Base-by-base conservation (phyloP, 2,888 invertebrate genomes). In the Macaria liturata region DNA sequence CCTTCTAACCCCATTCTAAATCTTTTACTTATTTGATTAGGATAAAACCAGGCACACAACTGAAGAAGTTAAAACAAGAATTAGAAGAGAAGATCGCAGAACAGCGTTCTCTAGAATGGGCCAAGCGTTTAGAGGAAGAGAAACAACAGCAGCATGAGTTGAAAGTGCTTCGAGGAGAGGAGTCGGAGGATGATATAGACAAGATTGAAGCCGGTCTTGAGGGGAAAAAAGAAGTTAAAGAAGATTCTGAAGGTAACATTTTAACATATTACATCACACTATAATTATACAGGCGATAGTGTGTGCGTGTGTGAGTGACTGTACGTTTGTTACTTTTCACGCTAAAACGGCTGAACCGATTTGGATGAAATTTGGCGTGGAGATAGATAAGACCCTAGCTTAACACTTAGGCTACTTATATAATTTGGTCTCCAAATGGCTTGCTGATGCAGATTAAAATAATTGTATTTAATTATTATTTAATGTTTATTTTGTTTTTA, bases 1-100 rank as follows among this genome's bases (percentile, higher is more conserved):
- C n/a, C n/a, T n/a, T n/a, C n/a, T n/a, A n/a, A n/a, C n/a, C n/a
- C n/a, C n/a, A n/a, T n/a, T 6, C 34, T 6, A 4, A 4, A 37
- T 37, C 7, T 37, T 54, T 1, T 8, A n/a, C 8, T 32, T 48
- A 30, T n/a, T 9, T 9, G 37, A 43, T 39, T 80, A 94, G 93
- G 66, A 82, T 87, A 62, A 86, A 94, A 76, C 95, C 96, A 45
- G 97, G 97, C 0, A 94, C 94, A 3, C 95, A 94, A 68, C 93
- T 95, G 65, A 80, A 93, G n/a, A 94, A 93, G 68, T 85, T 98
- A 52, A 95, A 95, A 75, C 93, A 94, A 61, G 94, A 95, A 62
- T 88, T 98, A 3, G 94, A 95, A 72, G 89, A 93, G 9, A 91
- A 95, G 81, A 97, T 98, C 74, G 94, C 94, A 3, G 92, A 93